A percentile compares a stretch with the other conserved stretches of the same genome.
Evolutionary conservation across 2,113 vertebrate genomes (phyloP).

Genomic region (Alouatta palliata): DNA sequence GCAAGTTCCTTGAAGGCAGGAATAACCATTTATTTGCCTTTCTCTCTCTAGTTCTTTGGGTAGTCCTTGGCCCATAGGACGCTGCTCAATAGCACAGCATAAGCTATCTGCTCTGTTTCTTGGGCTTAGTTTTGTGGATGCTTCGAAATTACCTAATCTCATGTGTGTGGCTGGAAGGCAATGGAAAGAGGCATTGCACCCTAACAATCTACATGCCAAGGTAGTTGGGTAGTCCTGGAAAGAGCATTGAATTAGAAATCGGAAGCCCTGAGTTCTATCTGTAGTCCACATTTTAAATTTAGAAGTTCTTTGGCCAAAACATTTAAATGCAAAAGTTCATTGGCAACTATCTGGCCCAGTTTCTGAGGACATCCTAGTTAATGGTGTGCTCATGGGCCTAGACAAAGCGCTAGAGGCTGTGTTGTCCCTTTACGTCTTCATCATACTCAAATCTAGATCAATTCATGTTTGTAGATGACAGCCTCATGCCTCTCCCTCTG

Average conservation of each 20-base stretch:
- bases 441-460: background rate
- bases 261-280: background rate
- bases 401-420: rapidly evolving
- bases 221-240: background rate
- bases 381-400: background rate
- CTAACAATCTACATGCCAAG: background rate
- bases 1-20: background rate
- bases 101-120: background rate
- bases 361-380: background rate
- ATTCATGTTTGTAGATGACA: background rate
- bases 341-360: background rate
- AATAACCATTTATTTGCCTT: background rate
- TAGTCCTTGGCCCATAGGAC: background rate
- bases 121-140: background rate
- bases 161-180: background rate
- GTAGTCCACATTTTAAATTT: background rate
- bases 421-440: background rate
- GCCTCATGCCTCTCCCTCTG: background rate
- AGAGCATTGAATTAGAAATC: background rate
- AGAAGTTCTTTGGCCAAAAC: background rate
- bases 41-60: background rate
- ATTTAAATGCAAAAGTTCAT: background rate
- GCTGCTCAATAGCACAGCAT: background rate
- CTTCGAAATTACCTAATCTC: background rate
- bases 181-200: background rate